Percentiles rank a stretch among this genome's conserved stretches.
These are phyloP conservation scores for Calvadosia cruxmelitensis DNA, from an alignment of 30 jellyfish, hydroid and myxozoan species.

Conservation along the genomic window DNA sequence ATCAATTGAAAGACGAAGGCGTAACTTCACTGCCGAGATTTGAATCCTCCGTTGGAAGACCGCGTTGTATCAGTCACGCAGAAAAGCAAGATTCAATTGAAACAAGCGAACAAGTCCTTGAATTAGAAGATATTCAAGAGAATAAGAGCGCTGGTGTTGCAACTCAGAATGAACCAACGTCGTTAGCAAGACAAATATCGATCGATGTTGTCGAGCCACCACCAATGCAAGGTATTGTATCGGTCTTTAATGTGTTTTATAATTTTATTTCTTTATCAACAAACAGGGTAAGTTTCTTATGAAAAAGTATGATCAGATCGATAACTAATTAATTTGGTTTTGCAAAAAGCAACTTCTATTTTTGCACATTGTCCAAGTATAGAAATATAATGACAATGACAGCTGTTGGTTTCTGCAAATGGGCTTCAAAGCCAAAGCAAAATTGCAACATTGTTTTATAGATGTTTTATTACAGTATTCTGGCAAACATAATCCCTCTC, in stretches of 20 bases:
- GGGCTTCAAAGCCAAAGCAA: not conserved
- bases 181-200: not conserved
- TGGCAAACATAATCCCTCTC: too few species aligned
- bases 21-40: constrained; percentile 53
- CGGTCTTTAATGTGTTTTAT: too few species aligned
- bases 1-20: constrained; percentile 55
- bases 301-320: too few species aligned
- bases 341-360: too few species aligned
- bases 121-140: not conserved
- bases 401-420: too few species aligned
- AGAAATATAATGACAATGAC: too few species aligned
- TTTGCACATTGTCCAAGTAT: too few species aligned
- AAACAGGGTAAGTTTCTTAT: too few species aligned
- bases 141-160: not conserved
- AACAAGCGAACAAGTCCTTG: not conserved
- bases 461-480: too few species aligned
- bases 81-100: constrained; percentile 60
- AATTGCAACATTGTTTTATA: not conserved
- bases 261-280: too few species aligned
- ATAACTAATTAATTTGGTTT: too few species aligned
- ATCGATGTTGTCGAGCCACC: constrained; percentile 84
- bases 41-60: constrained; percentile 70
- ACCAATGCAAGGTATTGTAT: constrained; percentile 96
- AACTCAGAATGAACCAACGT: not conserved
- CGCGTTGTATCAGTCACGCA: constrained; percentile 57